Base-by-base conservation (phyloP, 1,140 invertebrate genomes). In the Drosophila teissieri region DNA sequence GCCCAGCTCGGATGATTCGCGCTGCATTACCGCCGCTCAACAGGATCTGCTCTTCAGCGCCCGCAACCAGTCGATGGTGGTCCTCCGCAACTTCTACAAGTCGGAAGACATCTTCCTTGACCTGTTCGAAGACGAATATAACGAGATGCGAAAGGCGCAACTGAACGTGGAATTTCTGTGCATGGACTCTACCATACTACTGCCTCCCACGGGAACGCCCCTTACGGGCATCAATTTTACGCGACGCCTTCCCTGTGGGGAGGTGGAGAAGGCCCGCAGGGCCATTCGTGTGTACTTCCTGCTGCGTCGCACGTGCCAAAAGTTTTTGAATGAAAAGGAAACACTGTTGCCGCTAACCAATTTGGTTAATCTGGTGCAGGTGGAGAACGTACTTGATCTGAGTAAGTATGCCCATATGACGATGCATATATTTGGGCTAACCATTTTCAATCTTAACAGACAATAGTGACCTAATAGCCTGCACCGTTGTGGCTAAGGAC, bases 71-170 rank as follows among this genome's bases (percentile, higher is more conserved):
- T 97, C 97, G 70, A 97, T 97, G 40, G 94, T 96, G 17, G 93
- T 98, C 12, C 94, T 99, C 2, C 94, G 97, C 40, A 98, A 98
- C 93, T 98, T 98, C 91, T 99, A 98, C 92, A 99, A 98, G 95
- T 98, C 97, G 89, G 98, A 99, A 94, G 98, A 99, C 90, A 98
- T 99, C 75, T 99, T 99, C 93, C 93, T 99, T 34, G 98, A 99
- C 92, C 98, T 99, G 95, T 99, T 99, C 93, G 98, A 99, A 93
- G 98, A 99, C 92, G 99, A 99, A 82, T 96, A 96, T 93, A 97
- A 96, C 90, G 97, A 99, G 92, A 97, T 99, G 94, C 94, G 95
- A 82, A 97, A 96, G 88, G 94, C 95, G 34, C 95, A 96, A 8
- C 92, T 99, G 36, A 99, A 98, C 93, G 97, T 98, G 2, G 97